A percentile compares a stretch with the other conserved stretches of the same genome.
These are phyloP conservation scores for Philopotamus ludificatus DNA, from an alignment of 1,140 invertebrate species.

Conservation along the genomic window DNA sequence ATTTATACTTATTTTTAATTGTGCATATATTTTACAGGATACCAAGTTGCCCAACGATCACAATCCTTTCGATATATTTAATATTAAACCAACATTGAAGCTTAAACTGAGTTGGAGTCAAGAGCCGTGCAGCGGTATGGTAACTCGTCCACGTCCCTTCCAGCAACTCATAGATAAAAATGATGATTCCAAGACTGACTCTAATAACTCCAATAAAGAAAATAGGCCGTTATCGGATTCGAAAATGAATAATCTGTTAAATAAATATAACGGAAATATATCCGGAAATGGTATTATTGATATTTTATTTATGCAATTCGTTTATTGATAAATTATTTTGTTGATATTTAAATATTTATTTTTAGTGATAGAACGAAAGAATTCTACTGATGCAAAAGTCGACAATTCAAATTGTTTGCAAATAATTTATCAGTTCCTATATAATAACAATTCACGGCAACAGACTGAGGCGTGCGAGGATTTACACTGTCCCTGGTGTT, in stretches of 20 bases:
- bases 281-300: conserved; percentile 11
- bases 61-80: conserved; percentile 69
- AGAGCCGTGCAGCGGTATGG: conserved; percentile 66
- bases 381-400: conserved; percentile 1
- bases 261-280: conserved; percentile 20
- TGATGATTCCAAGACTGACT: conserved; percentile 43
- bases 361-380: conserved; percentile 9
- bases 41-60: conserved; percentile 49
- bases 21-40: conserved; percentile 45
- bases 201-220: conserved; percentile 54
- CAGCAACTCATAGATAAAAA: conserved; percentile 49
- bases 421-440: conserved; percentile 94
- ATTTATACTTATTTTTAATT: neutral
- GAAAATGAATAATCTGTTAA: conserved; percentile 33
- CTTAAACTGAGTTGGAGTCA: conserved; percentile 81
- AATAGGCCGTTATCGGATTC: conserved; percentile 54
- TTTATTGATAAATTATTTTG: no score
- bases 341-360: neutral
- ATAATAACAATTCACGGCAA: conserved; percentile 91
- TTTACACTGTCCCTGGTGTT: conserved; percentile 93
- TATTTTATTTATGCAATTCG: no score
- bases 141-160: conserved; percentile 65
- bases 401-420: conserved; percentile 55
- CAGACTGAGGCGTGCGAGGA: conserved; percentile 93
- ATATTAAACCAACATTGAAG: conserved; percentile 77